These are phyloP conservation scores for Drosophila yakuba DNA, from an alignment of 1,140 invertebrate species.

Conservation along the genomic window DNA sequence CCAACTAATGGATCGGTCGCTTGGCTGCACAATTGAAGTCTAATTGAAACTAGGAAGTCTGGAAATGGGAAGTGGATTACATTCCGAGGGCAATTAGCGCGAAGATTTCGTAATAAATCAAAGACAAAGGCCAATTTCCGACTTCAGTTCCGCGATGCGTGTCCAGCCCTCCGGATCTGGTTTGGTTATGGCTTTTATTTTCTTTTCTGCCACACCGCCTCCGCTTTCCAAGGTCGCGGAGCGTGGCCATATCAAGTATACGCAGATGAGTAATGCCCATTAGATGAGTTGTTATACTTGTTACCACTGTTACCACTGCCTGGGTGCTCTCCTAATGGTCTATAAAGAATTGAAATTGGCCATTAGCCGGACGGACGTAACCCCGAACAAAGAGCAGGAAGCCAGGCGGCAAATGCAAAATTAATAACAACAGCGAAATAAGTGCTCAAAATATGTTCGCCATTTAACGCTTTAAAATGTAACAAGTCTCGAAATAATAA, in stretches of 20 bases:
- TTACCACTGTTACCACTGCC: constrained; percentile 1
- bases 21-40: constrained; percentile 72
- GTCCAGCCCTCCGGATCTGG: constrained; percentile 37
- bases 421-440: constrained; percentile 36
- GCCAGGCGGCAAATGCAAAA: constrained; percentile 44
- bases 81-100: constrained; percentile 61
- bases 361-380: constrained; percentile 52
- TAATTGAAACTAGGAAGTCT: constrained; percentile 67
- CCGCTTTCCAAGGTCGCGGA: constrained; percentile 56
- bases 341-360: constrained; percentile 67
- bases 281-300: constrained; percentile 54
- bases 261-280: constrained; percentile 64
- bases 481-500: constrained; percentile 55
- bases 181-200: constrained; percentile 9
- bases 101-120: constrained; percentile 72
- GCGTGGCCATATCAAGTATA: constrained; percentile 62
- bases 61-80: constrained; percentile 67
- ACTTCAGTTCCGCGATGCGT: constrained; percentile 56
- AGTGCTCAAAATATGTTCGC: constrained; percentile 35
- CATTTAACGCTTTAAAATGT: constrained; percentile 65
- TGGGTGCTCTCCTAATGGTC: constrained; percentile 61
- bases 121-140: constrained; percentile 59
- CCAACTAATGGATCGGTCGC: constrained; percentile 49
- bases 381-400: constrained; percentile 70
- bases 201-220: constrained; percentile 1